Percentiles rank a stretch among this genome's conserved stretches.
Conservation (phyloP, 2,797 vertebrate genomes). For the Leptoclinus maculatus region DNA sequence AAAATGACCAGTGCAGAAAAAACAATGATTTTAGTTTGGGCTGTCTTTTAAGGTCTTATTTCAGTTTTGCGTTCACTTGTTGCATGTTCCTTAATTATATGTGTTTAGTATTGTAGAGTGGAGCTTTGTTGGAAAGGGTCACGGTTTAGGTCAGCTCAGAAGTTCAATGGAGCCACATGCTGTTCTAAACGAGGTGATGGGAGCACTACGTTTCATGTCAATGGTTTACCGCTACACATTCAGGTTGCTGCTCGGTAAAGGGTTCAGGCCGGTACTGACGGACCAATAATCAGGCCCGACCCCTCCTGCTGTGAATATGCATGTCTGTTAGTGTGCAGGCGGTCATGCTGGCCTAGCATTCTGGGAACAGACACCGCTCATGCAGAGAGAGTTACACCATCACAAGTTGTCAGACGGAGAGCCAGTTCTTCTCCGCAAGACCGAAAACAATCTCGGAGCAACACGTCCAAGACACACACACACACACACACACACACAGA, state of each 20-base stretch:
- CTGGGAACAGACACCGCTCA: constrained; percentile 5
- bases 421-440: constrained; percentile 11
- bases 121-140: no score
- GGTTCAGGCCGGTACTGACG: background rate
- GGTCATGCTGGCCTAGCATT: constrained; percentile 4
- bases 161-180: no score
- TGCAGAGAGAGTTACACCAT: constrained; percentile 25
- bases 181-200: background rate
- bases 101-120: no score
- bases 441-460: constrained; percentile 30
- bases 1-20: no score
- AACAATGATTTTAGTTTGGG: no score
- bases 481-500: constrained; percentile 33
- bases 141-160: no score
- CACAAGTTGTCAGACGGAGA: constrained; percentile 22
- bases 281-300: background rate
- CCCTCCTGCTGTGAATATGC: background rate
- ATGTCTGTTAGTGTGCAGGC: constrained; percentile 15
- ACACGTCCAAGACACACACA: constrained; percentile 16
- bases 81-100: no score
- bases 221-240: background rate
- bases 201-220: background rate
- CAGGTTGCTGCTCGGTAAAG: background rate
- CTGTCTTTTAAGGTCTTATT: no score
- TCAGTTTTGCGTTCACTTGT: no score